phyloP scores from a whole-genome alignment of 2,113 vertebrate species.

The Brachypteracias leptosomus region DNA sequence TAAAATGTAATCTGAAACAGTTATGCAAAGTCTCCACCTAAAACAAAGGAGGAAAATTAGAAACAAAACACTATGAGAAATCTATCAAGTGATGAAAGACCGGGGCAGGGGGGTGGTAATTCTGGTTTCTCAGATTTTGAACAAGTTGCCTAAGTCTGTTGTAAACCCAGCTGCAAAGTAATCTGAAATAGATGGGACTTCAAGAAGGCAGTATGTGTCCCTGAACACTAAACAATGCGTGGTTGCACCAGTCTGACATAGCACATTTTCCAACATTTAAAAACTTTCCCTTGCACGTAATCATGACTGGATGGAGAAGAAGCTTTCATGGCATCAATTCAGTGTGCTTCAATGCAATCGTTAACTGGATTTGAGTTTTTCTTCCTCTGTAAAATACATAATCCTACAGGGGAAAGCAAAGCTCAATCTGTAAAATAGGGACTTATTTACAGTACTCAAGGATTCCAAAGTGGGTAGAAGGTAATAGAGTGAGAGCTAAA shows the following conservation, averaged over 20 bases:
- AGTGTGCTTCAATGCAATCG: background rate
- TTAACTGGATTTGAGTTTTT: background rate
- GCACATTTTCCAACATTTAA: background rate
- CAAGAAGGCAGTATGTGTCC: background rate
- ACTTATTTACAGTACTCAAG: background rate
- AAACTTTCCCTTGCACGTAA: background rate
- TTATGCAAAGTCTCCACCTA: background rate
- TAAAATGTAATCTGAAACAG: background rate
- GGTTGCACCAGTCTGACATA: background rate
- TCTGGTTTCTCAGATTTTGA: background rate
- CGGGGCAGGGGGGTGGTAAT: background rate
- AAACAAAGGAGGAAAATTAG: background rate
- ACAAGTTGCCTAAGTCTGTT: background rate
- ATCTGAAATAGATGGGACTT: background rate
- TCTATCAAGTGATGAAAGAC: background rate
- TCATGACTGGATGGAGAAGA: background rate
- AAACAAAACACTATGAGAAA: background rate
- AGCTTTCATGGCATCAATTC: background rate
- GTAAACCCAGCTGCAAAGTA: background rate
- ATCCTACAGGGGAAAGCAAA: background rate
- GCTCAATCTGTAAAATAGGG: background rate
- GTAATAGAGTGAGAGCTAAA: background rate
- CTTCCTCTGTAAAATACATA: background rate
- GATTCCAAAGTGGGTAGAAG: constrained; percentile 27
- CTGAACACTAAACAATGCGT: background rate